Evolutionary conservation across 2,888 invertebrate genomes (phyloP), one percentile per base, ranked within the genome.

Genomic region (Hydropsyche betteni): DNA sequence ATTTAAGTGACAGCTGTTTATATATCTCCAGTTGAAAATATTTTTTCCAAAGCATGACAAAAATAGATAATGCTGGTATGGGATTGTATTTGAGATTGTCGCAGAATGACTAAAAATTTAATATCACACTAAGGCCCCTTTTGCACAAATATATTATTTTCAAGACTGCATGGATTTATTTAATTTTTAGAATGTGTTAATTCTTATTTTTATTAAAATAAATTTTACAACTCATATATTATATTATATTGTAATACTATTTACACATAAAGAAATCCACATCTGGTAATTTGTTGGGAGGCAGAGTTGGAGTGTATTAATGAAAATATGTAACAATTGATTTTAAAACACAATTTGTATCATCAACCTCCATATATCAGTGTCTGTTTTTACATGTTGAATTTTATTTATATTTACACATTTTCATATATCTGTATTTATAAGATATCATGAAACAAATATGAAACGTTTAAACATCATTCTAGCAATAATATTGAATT

Each of bases 161-260:
- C 75, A 61, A 78, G 74, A 79, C 69, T 79, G 79, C 79, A 79
- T 79, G 79, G 76, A 74, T 76, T 79, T 79, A 76, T 79, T 77
- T 77, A 74, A 77, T 79, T 78, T 70, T 79, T 77, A 71, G 76
- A 77, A 76, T 77, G 77, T 77, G 79, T 77, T 79, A 73, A 74
- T 76, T 79, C 74, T 78, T 72, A 71, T 61, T 77, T 76, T 76
- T 68, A 68, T 77, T 76, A 6, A 44, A 44, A 44, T 44, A 44
- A 44, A 44, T 44, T 44, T 44, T 44, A 44, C 44, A 44, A 44
- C 44, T 44, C 44, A 44, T 44, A 44, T 44, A 24, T 24, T 51
- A 51, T 12, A 51, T 51, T 51, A 51, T 51, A 51, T 51, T 51
- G n/a, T 51, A n/a, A 12, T 12, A 51, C 8, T 51, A 51, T 12